phyloP scores from a whole-genome alignment of 1,140 invertebrate genomes.

The Nasonia giraulti region DNA sequence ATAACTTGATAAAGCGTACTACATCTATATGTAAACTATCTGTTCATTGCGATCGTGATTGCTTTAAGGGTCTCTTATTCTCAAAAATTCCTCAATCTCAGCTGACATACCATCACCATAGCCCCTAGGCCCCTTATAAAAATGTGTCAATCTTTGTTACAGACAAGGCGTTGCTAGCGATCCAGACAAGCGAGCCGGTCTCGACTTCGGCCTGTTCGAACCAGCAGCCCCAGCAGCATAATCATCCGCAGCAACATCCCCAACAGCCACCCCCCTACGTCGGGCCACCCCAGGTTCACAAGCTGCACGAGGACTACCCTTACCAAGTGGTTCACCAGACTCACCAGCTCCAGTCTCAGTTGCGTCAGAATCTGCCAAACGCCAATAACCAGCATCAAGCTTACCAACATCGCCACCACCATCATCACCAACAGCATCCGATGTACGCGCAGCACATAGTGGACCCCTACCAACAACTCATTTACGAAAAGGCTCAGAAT shows the following conservation, averaged over 20 bases:
- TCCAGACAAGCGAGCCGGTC: conserved; percentile 49
- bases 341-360: conserved; percentile 39
- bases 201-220: conserved; percentile 45
- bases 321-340: conserved; percentile 20
- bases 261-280: conserved; percentile 61
- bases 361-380: conserved; percentile 46
- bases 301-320: conserved; percentile 38
- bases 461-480: conserved; percentile 29
- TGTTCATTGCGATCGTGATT: conserved; percentile 5
- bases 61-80: not conserved
- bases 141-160: conserved; percentile 60
- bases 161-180: conserved; percentile 67
- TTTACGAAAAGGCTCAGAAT: conserved; percentile 29
- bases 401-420: no score
- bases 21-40: not conserved
- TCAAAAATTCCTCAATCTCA: not conserved
- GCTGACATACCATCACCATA: not conserved
- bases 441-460: conserved; percentile 43
- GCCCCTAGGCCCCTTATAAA: not conserved
- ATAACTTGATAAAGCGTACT: conserved; percentile 34
- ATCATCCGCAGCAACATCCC: conserved; percentile 54
- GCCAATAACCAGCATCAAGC: conserved; percentile 35
- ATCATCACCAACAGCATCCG: conserved; percentile 46
- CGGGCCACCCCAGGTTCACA: conserved; percentile 56
- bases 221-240: conserved; percentile 62